Percentiles rank a stretch among this genome's conserved stretches.
phyloP scores from a whole-genome alignment of 2,113 vertebrate genomes.

The Zapus hudsonius region DNA sequence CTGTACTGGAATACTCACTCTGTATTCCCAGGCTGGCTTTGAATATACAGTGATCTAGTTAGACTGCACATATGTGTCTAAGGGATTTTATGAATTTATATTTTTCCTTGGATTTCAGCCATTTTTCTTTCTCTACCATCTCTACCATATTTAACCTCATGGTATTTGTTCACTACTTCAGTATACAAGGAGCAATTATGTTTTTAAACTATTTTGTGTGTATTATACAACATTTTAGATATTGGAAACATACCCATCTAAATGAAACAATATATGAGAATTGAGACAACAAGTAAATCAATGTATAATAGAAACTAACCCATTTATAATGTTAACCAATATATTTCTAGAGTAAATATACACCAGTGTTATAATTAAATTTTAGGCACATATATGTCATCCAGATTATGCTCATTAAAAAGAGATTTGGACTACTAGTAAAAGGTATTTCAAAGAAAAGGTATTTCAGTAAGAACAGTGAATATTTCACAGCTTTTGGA shows the following conservation, averaged over 20 bases:
- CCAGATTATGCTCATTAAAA: not conserved
- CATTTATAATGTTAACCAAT: not conserved
- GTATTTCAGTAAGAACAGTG: not conserved
- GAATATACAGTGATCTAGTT: no score
- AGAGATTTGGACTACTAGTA: not conserved
- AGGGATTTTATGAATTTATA: not conserved
- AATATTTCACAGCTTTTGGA: constrained; percentile 38
- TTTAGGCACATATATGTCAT: not conserved
- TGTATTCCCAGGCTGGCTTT: no score
- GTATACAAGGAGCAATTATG: not conserved
- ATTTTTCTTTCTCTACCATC: not conserved
- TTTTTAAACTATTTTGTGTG: not conserved
- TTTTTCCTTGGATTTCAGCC: not conserved
- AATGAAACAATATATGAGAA: not conserved
- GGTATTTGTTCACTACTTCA: not conserved
- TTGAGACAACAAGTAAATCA: not conserved
- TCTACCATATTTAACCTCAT: not conserved
- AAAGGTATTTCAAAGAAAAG: not conserved
- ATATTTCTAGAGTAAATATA: not conserved
- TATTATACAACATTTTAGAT: not conserved
- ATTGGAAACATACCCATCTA: not conserved
- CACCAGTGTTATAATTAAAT: not conserved
- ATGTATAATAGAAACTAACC: constrained; percentile 16
- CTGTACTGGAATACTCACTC: no score
- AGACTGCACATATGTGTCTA: not conserved